phyloP scores from a whole-genome alignment of 2,888 invertebrate genomes.

The Tipula lateralis region DNA sequence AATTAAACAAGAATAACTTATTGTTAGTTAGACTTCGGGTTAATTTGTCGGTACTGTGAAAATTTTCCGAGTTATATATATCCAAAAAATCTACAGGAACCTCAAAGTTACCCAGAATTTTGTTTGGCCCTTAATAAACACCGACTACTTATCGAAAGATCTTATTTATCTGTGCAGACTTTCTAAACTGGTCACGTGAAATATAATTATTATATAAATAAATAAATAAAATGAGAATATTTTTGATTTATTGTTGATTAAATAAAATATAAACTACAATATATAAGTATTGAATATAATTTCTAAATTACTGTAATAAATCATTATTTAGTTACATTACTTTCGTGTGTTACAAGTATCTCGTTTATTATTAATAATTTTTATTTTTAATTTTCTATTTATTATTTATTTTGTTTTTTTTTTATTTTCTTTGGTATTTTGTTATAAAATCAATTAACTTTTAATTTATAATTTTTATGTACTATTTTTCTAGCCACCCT shows the following conservation, averaged over 20 bases:
- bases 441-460: not conserved
- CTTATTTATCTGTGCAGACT: not conserved
- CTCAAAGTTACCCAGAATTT: not conserved
- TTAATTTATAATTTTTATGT: slow-evolving; percentile 38
- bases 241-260: not conserved
- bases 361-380: not conserved
- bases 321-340: not conserved
- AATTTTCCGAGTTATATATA: not conserved
- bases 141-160: not conserved
- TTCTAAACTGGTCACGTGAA: not conserved
- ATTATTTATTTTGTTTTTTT: slow-evolving; percentile 28
- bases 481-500: slow-evolving; percentile 61
- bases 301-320: not conserved
- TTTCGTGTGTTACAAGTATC: not conserved
- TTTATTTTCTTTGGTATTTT: slow-evolving; percentile 19
- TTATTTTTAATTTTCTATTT: not conserved
- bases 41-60: slow-evolving; percentile 3
- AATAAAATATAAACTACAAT: not conserved
- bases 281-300: not conserved
- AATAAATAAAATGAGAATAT: not conserved
- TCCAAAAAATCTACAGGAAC: not conserved
- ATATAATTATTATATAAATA: not conserved
- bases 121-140: not conserved
- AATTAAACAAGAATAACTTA: too few relatives aligned
- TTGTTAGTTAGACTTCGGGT: not conserved